A percentile compares a stretch with the other conserved stretches of the same genome.
phyloP scores from a whole-genome alignment of 2,113 vertebrate genomes.

The Serinus canaria region DNA sequence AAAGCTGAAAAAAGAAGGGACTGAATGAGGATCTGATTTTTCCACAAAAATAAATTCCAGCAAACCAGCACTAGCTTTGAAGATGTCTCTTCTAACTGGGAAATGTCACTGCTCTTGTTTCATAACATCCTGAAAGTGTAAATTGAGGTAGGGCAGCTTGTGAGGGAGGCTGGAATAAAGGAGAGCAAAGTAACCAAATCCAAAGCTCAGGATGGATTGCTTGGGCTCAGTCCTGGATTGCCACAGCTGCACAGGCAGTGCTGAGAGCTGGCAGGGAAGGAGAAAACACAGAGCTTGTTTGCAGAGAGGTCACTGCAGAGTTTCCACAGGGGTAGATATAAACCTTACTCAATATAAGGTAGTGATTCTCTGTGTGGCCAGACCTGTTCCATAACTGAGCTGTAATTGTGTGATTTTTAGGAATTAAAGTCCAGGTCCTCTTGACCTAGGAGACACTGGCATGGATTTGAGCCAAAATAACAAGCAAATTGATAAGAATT shows the following conservation, averaged over 20 bases:
- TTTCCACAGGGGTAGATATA: not conserved
- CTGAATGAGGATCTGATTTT: not conserved
- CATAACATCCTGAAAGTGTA: not conserved
- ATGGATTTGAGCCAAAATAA: not conserved
- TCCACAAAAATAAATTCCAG: not conserved
- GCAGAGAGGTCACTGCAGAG: not conserved
- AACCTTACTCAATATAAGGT: not conserved
- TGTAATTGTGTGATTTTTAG: not conserved
- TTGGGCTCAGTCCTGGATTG: not conserved
- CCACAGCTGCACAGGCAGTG: not conserved
- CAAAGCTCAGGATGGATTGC: not conserved
- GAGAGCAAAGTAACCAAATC: not conserved
- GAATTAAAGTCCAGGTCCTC: not conserved
- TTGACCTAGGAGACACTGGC: not conserved
- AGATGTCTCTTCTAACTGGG: not conserved
- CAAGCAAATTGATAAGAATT: not conserved
- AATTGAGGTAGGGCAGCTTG: not conserved
- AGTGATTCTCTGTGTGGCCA: not conserved
- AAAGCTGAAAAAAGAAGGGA: not conserved
- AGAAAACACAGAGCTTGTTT: not conserved
- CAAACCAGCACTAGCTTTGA: not conserved
- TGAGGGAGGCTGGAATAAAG: not conserved
- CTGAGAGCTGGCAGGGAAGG: not conserved
- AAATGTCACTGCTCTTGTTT: not conserved
- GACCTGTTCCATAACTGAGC: not conserved